These are phyloP conservation scores for Halcyon malimbica DNA, from an alignment of 2,113 vertebrate species.

Conservation along the genomic window DNA sequence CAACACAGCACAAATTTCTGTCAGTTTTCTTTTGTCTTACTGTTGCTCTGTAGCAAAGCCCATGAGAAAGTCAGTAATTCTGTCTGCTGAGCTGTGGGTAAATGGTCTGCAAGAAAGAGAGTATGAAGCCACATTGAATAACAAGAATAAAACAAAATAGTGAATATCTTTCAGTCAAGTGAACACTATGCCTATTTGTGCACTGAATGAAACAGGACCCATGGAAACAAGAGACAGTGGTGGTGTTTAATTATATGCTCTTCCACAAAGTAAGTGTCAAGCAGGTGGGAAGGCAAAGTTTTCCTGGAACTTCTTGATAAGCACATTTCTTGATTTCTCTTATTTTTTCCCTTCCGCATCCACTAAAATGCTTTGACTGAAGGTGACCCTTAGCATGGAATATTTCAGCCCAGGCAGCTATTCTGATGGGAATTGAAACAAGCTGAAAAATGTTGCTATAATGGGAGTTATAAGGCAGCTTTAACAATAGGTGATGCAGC, in stretches of 20 bases:
- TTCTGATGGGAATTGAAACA: neutral
- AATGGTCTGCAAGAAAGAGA: neutral
- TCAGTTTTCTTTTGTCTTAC: constrained; percentile 26
- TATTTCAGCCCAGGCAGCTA: neutral
- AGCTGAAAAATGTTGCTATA: neutral
- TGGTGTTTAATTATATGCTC: neutral
- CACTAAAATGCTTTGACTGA: neutral
- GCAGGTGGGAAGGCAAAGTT: neutral
- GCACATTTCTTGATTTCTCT: neutral
- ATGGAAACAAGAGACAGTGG: neutral
- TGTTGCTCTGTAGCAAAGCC: neutral
- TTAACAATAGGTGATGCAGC: neutral
- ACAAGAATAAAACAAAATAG: neutral
- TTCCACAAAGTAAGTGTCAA: neutral
- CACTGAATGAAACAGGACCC: neutral
- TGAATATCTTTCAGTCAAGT: neutral
- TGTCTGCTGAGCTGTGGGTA: neutral
- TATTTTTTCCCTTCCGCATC: neutral
- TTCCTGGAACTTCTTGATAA: neutral
- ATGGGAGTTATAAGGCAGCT: neutral
- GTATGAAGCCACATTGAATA: neutral
- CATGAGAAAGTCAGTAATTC: constrained; percentile 4
- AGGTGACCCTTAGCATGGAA: neutral
- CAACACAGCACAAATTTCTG: constrained; percentile 5
- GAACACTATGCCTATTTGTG: neutral